A percentile compares a stretch with the other conserved stretches of the same genome.
Conservation (phyloP, 2,113 vertebrate species). For the Telmatochromis sp. region DNA sequence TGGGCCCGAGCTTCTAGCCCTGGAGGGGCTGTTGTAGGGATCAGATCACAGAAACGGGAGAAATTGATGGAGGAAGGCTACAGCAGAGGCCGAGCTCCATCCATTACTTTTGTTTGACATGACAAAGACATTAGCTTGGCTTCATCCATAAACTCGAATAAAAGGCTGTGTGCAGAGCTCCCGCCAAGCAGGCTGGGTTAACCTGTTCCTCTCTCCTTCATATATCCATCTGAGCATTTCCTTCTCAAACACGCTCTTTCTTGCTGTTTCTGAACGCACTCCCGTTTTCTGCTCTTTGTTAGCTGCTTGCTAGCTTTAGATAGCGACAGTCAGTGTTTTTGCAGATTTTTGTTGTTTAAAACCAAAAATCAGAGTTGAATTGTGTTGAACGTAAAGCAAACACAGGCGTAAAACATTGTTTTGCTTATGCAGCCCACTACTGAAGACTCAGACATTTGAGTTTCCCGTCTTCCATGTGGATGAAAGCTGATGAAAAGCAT, state of each 20-base stretch:
- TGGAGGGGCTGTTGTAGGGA: background rate
- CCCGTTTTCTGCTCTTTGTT: background rate
- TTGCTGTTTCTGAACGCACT: background rate
- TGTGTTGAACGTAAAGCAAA: background rate
- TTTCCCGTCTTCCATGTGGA: background rate
- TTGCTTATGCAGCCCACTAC: background rate
- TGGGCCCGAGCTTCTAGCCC: background rate
- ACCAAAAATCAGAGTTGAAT: background rate
- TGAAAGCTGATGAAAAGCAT: constrained; percentile 16
- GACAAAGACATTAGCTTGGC: background rate
- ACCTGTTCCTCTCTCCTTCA: background rate
- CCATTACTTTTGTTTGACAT: background rate
- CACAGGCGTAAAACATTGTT: background rate
- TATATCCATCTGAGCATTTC: background rate
- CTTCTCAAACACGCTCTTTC: background rate
- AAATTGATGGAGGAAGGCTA: background rate
- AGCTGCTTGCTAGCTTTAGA: background rate
- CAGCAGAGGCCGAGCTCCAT: background rate
- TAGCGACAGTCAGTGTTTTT: background rate
- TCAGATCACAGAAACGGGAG: background rate
- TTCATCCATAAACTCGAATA: background rate
- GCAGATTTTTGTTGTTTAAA: background rate
- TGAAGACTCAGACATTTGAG: background rate
- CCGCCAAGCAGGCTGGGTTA: background rate
- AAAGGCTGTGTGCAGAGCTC: background rate